Base-by-base conservation (phyloP, 2,113 vertebrate genomes). In the Platycercus adscitus region DNA sequence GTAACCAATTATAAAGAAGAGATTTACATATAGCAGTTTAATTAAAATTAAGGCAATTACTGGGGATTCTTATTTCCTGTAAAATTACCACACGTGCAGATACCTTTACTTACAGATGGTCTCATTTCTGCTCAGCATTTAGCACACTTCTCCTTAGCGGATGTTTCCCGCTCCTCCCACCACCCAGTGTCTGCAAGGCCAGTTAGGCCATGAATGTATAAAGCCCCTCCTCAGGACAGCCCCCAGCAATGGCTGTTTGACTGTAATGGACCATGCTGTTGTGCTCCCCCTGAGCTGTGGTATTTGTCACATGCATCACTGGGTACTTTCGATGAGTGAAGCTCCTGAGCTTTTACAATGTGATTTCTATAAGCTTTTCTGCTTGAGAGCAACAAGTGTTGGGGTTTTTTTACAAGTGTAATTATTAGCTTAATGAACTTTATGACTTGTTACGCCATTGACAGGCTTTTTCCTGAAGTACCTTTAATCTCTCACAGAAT, bases 401-500 rank as follows among this genome's bases (percentile, higher is more conserved):
- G 61, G 37, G 35, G 2, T 17, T 23, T 63, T 53, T 52, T 29
- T 60, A 17, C 18, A 50, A 71, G 25, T 33, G 4, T 81, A 85
- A 39, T 87, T 80, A 86, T 68, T 92, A 83, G 19, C 19, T 53
- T 84, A 41, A 64, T 66, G 44, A 41, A 76, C 63, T 63, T 70
- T 79, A 73, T 79, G 11, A 43, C 63, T 93, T 88, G 53, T 64
- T 88, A 37, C 10, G 28, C 25, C 60, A 23, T 71, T 92, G 35
- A 66, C 71, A 91, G 44, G 58, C 86, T 80, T 95, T 75, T 81
- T 87, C 70, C 70, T 63, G 72, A 50, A 72, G 44, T 60, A 44
- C 53, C 94, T 86, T 92, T 73, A 78, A 39, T 46, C 69, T 80
- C 43, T 44, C 31, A 80, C 41, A 47, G 56, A 60, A 31, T 65